Conservation (phyloP, 2,113 vertebrate genomes). For the Columba livia region DNA sequence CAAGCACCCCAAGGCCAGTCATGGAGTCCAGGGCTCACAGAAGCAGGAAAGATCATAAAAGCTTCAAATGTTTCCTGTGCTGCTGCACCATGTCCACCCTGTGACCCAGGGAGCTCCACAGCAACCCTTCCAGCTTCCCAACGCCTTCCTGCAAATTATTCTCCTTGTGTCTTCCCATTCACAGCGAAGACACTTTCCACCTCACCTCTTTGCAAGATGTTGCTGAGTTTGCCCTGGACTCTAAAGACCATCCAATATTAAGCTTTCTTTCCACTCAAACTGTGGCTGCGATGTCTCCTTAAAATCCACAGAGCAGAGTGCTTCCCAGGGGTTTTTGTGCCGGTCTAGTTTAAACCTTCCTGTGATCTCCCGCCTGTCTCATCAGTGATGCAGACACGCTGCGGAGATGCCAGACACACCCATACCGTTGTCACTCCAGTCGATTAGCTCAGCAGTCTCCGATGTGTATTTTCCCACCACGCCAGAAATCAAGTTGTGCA, state of each 20-base stretch:
- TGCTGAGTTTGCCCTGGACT: not conserved
- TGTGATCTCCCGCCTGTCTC: not conserved
- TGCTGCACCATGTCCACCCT: not conserved
- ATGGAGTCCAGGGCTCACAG: not conserved
- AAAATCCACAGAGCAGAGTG: not conserved
- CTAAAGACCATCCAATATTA: not conserved
- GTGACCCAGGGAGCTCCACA: accelerated
- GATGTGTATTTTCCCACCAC: not conserved
- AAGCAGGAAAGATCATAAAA: not conserved
- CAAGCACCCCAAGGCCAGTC: not conserved
- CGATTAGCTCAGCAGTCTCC: not conserved
- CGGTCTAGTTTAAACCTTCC: not conserved
- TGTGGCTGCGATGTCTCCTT: not conserved
- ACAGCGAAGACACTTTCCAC: not conserved
- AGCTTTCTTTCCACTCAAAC: not conserved
- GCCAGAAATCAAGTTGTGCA: not conserved
- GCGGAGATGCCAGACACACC: not conserved
- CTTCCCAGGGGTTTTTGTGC: not conserved
- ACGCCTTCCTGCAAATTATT: not conserved
- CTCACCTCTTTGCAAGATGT: not conserved
- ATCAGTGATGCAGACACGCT: not conserved
- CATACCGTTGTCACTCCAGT: not conserved
- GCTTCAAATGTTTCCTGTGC: not conserved
- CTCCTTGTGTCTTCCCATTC: not conserved
- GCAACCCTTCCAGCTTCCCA: not conserved